Evolutionary conservation across 1,140 invertebrate genomes (phyloP).

Genomic region (Drosophila burlai): DNA sequence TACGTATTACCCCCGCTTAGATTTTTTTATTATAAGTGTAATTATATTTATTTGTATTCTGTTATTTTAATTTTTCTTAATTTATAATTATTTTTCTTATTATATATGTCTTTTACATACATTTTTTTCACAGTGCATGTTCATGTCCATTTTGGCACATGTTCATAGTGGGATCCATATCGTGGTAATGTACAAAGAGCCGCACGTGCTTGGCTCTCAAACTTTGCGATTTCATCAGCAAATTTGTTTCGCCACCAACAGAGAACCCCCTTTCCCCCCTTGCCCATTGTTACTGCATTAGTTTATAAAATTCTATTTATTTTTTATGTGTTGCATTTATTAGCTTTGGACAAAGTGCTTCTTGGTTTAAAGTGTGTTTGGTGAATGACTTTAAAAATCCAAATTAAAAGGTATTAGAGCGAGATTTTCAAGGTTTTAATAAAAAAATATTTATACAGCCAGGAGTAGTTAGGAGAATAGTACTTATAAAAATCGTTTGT

Average conservation of each 20-base stretch:
- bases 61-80: no score
- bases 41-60: no score
- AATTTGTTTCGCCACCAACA: slow-evolving; percentile 38
- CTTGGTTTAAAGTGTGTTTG: slow-evolving; percentile 9
- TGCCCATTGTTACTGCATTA: slow-evolving; percentile 31
- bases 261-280: neutral
- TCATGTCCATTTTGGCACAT: slow-evolving; percentile 41
- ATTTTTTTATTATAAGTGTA: no score
- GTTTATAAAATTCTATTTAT: slow-evolving; percentile 64
- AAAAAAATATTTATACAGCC: neutral
- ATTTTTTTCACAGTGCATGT: neutral
- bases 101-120: neutral
- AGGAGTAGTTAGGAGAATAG: neutral
- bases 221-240: slow-evolving; percentile 73
- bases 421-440: neutral
- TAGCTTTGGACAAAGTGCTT: slow-evolving; percentile 26
- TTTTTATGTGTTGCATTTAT: slow-evolving; percentile 44
- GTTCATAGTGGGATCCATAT: slow-evolving; percentile 27
- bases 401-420: slow-evolving; percentile 3
- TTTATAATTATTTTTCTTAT: neutral
- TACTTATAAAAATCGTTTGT: neutral
- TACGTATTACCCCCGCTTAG: no score
- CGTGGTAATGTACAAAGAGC: slow-evolving; percentile 35
- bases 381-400: slow-evolving; percentile 17
- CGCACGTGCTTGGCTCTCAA: slow-evolving; percentile 68